Evolutionary conservation across 2,113 vertebrate species (phyloP), one percentile per base, ranked within the genome.

Genomic region (Crotalus tigris): DNA sequence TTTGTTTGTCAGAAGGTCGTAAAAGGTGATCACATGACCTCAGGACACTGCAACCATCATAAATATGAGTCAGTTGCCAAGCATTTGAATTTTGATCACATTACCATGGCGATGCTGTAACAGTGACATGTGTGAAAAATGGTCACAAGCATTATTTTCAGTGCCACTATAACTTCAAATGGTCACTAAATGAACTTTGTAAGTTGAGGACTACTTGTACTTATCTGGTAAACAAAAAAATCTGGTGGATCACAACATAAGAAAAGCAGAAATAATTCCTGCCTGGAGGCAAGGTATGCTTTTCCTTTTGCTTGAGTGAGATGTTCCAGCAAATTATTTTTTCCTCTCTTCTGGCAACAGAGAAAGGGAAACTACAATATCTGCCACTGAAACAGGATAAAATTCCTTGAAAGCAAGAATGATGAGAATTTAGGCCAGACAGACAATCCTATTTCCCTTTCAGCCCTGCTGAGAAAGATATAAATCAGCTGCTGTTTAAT

Each of bases 221-320:
- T 39, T 39, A 81, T 21, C 17, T 81, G 33, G 15, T 17, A 39
- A 81, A 9, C 2, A 81, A 81, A 39, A 8, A 8, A 39, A 8
- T 81, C 33, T 21, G 1, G 75, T 81, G 75, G 3, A 1, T 44
- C 75, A 81, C 33, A 81, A 17, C 33, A 15, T 95, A 94, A 69
- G 89, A 94, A 94, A 59, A 91, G 57, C 3, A 39, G 91, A 49
- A 55, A 81, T 59, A 21, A 12, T 85, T 91, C 15, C 33, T 85
- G 88, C 69, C 85, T 64, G 29, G 90, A 91, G 58, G 64, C 94
- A 90, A 92, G 59, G 39, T 85, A 29, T 57, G 13, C 64, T 87
- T 90, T 69, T 59, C 44, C 61, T 59, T 90, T 29, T 29, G 49
- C 58, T 95, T 91, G 92, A 54, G 57, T 94, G 90, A 92, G 29